Base-by-base conservation (phyloP, 1,140 invertebrate genomes). In the Hyles vespertilio region DNA sequence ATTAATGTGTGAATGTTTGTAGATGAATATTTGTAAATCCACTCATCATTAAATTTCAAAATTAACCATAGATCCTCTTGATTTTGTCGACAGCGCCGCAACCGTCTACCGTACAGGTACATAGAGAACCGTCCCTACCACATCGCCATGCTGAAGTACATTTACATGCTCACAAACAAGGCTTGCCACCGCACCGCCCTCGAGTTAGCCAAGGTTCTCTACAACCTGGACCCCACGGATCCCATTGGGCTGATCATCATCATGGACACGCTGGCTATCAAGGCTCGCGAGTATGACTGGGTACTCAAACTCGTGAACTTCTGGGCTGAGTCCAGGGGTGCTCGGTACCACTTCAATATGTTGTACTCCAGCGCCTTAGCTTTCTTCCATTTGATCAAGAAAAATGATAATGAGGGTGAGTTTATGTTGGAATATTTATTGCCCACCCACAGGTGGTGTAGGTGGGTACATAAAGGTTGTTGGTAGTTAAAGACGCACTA, bases 91-190 rank as follows among this genome's bases (percentile, higher is more conserved):
- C 36, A 40, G 36, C 36, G 36, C 8, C 36, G 8, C 5, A 48
- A 61, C 70, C 90, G 96, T 53, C 74, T 98, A 12, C 94, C 96
- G 74, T 98, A 97, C 78, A 92, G 91, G 50, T 92, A 92, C 59
- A 92, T 95, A 75, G 96, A 98, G 81, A 98, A 98, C 89, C 93
- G 96, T 58, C 89, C 94, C 3, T 92, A 98, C 57, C 97, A 94
- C 74, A 92, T 98, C 54, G 93, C 95, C 1, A 76, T 98, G 4
- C 96, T 98, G 70, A 96, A 96, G 79, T 96, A 98, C 79, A 84
- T 97, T 12, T 90, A 92, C 49, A 94, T 95, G 76, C 91, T 98
- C 46, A 94, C 96, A 3, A 94, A 94, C 63, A 92, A 93, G 68
- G 96, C 92, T 63, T 96, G 95, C 80, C 94, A 95, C 65, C 91